These are phyloP conservation scores for Enteromius viviparus DNA, from an alignment of 2,797 vertebrate species.

Conservation along the genomic window DNA sequence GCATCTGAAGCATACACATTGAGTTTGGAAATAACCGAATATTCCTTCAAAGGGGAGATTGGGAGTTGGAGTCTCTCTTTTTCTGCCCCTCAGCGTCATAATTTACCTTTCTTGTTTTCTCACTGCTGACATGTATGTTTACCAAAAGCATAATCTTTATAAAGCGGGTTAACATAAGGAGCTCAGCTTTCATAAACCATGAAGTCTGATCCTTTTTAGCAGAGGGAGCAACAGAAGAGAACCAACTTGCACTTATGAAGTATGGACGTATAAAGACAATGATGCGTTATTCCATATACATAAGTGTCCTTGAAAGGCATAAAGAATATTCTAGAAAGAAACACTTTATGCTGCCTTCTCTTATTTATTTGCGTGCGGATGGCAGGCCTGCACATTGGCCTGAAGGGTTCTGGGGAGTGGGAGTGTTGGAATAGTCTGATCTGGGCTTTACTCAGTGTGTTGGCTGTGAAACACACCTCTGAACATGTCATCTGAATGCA, in stretches of 20 bases:
- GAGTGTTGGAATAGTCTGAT: slow-evolving; percentile 45
- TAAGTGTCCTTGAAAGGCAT: slow-evolving; percentile 45
- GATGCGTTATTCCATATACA: slow-evolving; percentile 30
- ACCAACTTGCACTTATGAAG: slow-evolving; percentile 44
- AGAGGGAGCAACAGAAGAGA: slow-evolving; percentile 49
- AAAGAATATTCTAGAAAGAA: slow-evolving; percentile 38
- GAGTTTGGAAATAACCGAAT: background rate
- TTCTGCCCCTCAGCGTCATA: background rate
- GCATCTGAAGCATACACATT: background rate
- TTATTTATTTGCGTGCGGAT: slow-evolving; percentile 22
- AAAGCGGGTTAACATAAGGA: slow-evolving; percentile 87
- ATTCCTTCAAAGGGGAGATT: slow-evolving; percentile 9
- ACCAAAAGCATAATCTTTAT: slow-evolving; percentile 85
- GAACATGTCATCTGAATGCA: slow-evolving; percentile 37
- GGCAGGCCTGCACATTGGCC: slow-evolving; percentile 32
- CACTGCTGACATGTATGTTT: slow-evolving; percentile 83
- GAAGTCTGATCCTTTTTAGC: slow-evolving; percentile 60
- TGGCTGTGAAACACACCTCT: slow-evolving; percentile 47
- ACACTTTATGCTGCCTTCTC: slow-evolving; percentile 36
- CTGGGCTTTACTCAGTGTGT: slow-evolving; percentile 33
- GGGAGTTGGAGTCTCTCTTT: background rate
- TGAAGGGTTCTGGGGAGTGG: slow-evolving; percentile 36
- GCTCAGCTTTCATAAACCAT: slow-evolving; percentile 78
- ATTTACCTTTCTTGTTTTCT: slow-evolving; percentile 57
- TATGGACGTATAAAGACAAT: slow-evolving; percentile 40